Conservation (phyloP, 2,797 vertebrate genomes). For the Smutsia gigantea region DNA sequence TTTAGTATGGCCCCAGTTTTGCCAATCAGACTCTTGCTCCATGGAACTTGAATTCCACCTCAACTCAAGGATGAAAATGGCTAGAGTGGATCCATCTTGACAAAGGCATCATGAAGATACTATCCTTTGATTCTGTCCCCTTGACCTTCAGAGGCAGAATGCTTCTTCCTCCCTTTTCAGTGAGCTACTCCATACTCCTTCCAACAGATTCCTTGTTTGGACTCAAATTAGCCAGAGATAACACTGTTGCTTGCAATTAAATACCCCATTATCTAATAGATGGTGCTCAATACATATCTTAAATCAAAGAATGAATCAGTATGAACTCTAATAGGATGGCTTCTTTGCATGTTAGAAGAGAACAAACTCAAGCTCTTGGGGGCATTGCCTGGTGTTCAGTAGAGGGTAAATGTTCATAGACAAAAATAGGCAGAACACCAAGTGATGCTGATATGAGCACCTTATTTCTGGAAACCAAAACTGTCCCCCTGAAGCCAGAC, state of each 20-base stretch:
- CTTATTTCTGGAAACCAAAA: background rate
- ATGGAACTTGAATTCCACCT: background rate
- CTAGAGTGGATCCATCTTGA: background rate
- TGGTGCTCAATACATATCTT: background rate
- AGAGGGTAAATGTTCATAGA: background rate
- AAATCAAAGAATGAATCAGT: background rate
- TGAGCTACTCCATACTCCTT: background rate
- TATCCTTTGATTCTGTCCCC: accelerated
- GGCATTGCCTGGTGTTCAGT: background rate
- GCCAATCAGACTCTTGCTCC: background rate
- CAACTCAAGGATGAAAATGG: background rate
- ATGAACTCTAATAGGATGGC: background rate
- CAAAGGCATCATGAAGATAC: accelerated
- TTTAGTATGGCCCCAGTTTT: too few relatives aligned
- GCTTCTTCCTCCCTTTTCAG: background rate
- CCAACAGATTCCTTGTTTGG: background rate
- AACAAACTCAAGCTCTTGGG: background rate
- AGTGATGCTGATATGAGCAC: background rate
- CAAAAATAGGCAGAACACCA: background rate
- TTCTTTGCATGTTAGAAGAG: background rate
- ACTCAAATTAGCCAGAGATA: background rate
- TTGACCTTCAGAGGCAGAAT: accelerated
- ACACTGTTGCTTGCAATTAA: background rate
- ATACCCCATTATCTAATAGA: background rate
- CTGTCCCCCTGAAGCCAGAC: background rate